Percentiles rank a stretch among this genome's conserved stretches.
These are phyloP conservation scores for Frankliniella intonsa DNA, from an alignment of 2,888 invertebrate genomes.

Conservation along the genomic window DNA sequence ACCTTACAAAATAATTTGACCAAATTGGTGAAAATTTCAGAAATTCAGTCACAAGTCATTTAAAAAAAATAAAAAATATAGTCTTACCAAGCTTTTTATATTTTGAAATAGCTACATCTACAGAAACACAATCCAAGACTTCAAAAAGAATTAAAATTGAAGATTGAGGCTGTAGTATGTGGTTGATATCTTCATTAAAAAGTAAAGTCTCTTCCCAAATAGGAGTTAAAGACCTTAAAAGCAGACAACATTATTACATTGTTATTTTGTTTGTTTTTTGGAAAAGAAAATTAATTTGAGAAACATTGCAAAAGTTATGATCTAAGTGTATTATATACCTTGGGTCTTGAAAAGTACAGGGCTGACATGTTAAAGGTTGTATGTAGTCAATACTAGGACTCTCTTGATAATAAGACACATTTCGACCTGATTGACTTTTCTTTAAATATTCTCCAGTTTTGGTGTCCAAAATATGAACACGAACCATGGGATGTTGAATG, in stretches of 20 bases:
- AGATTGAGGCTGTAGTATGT: constrained; percentile 45
- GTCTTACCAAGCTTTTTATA: constrained; percentile 37
- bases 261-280: not conserved
- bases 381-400: constrained; percentile 47
- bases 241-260: constrained; percentile 5
- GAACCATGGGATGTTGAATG: constrained; percentile 59
- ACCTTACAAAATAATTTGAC: constrained; percentile 41
- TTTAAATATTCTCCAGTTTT: constrained; percentile 53
- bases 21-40: not conserved
- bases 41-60: constrained; percentile 29
- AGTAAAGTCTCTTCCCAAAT: constrained; percentile 63
- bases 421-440: constrained; percentile 48
- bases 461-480: constrained; percentile 57
- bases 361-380: constrained; percentile 57
- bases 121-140: constrained; percentile 50
- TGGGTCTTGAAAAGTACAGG: constrained; percentile 56
- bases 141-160: constrained; percentile 51
- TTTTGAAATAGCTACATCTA: constrained; percentile 42
- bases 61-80: constrained; percentile 10
- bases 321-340: constrained; percentile 45
- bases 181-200: constrained; percentile 55
- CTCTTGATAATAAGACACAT: constrained; percentile 51
- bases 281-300: constrained; percentile 27
- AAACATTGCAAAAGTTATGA: constrained; percentile 35
- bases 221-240: constrained; percentile 47